Evolutionary conservation across 2,113 vertebrate genomes (phyloP).

Genomic region (Anguilla rostrata): DNA sequence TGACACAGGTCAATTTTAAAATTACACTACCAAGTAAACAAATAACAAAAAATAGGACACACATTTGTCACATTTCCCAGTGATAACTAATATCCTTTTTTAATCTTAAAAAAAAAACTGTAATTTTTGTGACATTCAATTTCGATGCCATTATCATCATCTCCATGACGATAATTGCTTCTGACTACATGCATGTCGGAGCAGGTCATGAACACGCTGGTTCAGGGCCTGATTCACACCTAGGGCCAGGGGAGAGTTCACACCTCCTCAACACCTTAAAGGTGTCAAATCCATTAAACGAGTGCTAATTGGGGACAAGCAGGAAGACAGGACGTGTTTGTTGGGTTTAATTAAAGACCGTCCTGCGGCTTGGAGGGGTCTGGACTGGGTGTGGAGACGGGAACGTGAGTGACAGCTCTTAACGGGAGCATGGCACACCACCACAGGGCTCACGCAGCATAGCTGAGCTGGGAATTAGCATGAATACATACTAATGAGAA

Average conservation of each 20-base stretch:
- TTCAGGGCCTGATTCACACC: not conserved
- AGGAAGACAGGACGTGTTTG: not conserved
- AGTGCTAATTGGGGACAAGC: not conserved
- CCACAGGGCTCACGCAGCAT: not conserved
- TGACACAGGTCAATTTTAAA: too few relatives aligned
- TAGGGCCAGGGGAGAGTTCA: not conserved
- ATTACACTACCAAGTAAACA: too few relatives aligned
- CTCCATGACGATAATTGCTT: not conserved
- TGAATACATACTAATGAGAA: slow-evolving; percentile 19
- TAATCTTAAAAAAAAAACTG: not conserved
- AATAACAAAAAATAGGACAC: not conserved
- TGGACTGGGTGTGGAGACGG: not conserved
- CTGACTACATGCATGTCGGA: not conserved
- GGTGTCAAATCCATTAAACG: not conserved
- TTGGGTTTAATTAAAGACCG: slow-evolving; percentile 13
- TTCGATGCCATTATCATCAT: not conserved
- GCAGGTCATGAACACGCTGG: not conserved
- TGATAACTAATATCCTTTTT: not conserved
- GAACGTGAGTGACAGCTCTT: not conserved
- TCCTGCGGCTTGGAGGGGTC: not conserved
- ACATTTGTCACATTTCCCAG: not conserved
- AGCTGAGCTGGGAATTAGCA: not conserved
- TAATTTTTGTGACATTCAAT: not conserved
- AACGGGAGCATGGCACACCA: not conserved
- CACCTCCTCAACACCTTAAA: not conserved